Base-by-base conservation (phyloP, 2,113 vertebrate genomes). In the Chaenocephalus aceratus region DNA sequence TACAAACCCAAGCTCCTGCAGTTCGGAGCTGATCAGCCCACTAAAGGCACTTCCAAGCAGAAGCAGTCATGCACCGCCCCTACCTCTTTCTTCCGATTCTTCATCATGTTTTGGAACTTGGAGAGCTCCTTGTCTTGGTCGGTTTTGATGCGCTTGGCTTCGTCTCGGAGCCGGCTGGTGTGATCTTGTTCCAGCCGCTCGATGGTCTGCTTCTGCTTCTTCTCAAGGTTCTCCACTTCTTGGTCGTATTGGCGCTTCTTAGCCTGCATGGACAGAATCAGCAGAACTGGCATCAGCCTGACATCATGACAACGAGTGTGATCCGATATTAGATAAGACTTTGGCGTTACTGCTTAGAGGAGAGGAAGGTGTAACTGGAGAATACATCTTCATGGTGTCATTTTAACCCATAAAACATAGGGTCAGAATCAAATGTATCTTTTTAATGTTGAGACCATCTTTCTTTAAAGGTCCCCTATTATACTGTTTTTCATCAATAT, bases 191-290 rank as follows among this genome's bases (percentile, higher is more conserved):
- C 98, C 87, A 99, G 93, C 2, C 97, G 96, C 92, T 99, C 98
- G 13, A 99, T 99, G 18, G 97, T 99, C 93, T 99, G 98, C 75
- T 99, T 99, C 95, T 99, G 98, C 91, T 99, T 98, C 83, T 97
- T 97, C 72, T 99, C 98, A 59, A 99, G 94, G 84, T 97, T 99
- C 91, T 99, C 98, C 79, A 99, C 97, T 77, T 99, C 98, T 72
- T 96, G 96, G 87, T 99, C 98, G 72, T 97, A 99, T 2, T 99
- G 98, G 3, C 98, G 95, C 86, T 99, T 99, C 88, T 99, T 99
- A 82, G 89, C 93, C 98, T 95, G 82, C 1, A 21, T 3, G 2
- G 16, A 41, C 1, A 60, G 46, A 83, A 61, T 3, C 3, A 14
- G 18, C 14, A 64, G 0, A 41, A 36, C 21, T 14, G 8, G 45